Percentiles rank a stretch among this genome's conserved stretches.
These are phyloP conservation scores for Sebastes aleutianus DNA, from an alignment of 2,797 vertebrate species.

Conservation along the genomic window DNA sequence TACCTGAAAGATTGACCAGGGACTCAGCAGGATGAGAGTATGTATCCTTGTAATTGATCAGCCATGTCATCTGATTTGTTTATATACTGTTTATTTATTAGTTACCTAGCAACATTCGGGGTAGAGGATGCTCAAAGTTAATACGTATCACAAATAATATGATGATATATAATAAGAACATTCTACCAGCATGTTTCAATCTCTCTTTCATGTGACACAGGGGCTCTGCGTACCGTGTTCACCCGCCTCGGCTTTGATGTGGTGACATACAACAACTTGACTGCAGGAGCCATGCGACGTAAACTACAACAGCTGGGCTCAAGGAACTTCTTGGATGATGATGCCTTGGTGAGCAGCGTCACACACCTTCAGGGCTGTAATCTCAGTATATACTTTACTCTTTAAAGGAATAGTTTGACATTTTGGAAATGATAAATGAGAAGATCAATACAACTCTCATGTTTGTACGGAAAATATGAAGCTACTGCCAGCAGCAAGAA, in stretches of 20 bases:
- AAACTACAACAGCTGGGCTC: not conserved
- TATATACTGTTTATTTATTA: not conserved
- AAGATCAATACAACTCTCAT: not conserved
- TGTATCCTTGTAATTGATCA: not conserved
- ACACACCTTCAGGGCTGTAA: not conserved
- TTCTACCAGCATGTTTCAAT: not conserved
- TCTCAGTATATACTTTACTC: no score
- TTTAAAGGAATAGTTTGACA: no score
- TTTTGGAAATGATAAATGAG: no score
- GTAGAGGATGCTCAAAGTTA: not conserved
- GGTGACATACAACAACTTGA: constrained; percentile 43
- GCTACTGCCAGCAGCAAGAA: not conserved
- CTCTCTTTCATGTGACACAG: constrained; percentile 66
- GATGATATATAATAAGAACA: not conserved
- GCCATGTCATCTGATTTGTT: not conserved
- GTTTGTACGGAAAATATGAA: not conserved
- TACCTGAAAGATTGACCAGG: not conserved
- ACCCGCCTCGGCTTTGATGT: constrained; percentile 78
- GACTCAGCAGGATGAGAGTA: constrained; percentile 67
- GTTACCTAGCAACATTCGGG: not conserved
- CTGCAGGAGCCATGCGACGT: constrained; percentile 44
- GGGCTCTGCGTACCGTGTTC: constrained; percentile 53
- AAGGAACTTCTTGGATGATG: constrained; percentile 14
- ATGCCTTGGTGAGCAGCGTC: constrained; percentile 61
- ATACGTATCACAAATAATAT: not conserved